Evolutionary conservation across 2,113 vertebrate species (phyloP), one percentile per base, ranked within the genome.

Genomic region (Rhea pennata): DNA sequence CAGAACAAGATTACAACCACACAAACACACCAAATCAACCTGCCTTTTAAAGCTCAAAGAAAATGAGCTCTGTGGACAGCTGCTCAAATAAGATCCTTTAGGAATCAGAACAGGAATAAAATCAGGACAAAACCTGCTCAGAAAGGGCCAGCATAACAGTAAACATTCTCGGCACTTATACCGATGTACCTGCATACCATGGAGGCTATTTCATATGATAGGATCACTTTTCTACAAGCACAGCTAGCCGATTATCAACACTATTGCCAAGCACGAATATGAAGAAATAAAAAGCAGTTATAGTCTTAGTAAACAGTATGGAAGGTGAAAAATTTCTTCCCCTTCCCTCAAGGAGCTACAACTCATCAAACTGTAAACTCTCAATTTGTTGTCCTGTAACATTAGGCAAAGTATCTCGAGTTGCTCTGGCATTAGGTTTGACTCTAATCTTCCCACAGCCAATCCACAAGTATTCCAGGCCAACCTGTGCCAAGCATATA

Each of bases 211-310:
- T 9, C 70, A 11, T 62, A 9, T 2, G 1, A 1, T 3, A 23
- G 15, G 12, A 31, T 15, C 92, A 13, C 51, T 40, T 6, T 6
- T 20, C 50, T 70, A 8, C 5, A 23, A 16, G 0, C 23, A 6
- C 2, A 62, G 24, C 19, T 8, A 24, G 50, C 59, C 27, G 36
- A 12, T 29, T 7, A 36, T 1, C 70, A n/a, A 48, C 13, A 42
- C 58, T 31, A 8, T 1, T 19, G 27, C 64, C 69, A 20, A 56
- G 15, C 73, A 22, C 12, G 15, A 6, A 1, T 0, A 1, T 0
- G 9, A 15, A 70, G 33, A 50, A 74, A 27, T 0, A 16, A 59
- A 33, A 59, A 53, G 64, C 5, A 2, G 10, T 21, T 61, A 1
- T 40, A 26, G 58, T 64, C 78, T 56, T 31, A 50, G 0, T 2